phyloP scores from a whole-genome alignment of 2,888 invertebrate species.

The Volucella bombylans region DNA sequence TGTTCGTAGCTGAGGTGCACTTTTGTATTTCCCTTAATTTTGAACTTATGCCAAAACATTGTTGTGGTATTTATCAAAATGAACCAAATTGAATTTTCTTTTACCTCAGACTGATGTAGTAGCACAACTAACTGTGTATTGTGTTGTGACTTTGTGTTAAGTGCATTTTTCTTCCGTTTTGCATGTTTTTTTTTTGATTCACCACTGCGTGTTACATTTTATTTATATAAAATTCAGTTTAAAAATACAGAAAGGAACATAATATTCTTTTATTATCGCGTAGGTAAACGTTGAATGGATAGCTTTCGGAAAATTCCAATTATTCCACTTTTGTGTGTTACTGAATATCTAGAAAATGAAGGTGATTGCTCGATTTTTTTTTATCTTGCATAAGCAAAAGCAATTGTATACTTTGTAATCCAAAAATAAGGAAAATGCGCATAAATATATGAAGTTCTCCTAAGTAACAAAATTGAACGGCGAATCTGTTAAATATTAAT shows the following conservation, averaged over 20 bases:
- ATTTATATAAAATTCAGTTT: conserved; percentile 46
- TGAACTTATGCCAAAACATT: conserved; percentile 60
- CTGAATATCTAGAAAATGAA: conserved; percentile 54
- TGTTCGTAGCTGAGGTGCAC: conserved; percentile 33
- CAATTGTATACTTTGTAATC: too few relatives aligned
- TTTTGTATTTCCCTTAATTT: conserved; percentile 43
- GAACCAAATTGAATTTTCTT: conserved; percentile 32
- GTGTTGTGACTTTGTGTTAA: conserved; percentile 35
- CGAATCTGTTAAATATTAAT: too few relatives aligned
- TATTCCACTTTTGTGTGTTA: conserved; percentile 57
- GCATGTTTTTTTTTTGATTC: conserved; percentile 33
- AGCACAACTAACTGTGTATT: conserved; percentile 24
- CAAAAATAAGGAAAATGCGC: too few relatives aligned
- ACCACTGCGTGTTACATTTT: background rate
- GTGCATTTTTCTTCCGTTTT: conserved; percentile 50
- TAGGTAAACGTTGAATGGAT: conserved; percentile 44
- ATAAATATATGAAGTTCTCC: too few relatives aligned
- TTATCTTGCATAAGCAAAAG: background rate
- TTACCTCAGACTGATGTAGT: conserved; percentile 6
- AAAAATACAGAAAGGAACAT: conserved; percentile 33
- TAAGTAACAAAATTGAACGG: too few relatives aligned
- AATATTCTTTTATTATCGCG: conserved; percentile 27
- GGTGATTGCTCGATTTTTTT: conserved; percentile 36
- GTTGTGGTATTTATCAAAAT: conserved; percentile 49
- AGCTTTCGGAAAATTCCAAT: conserved; percentile 48